Conservation (phyloP, 2,888 invertebrate species). For the Julus scandinavius region DNA sequence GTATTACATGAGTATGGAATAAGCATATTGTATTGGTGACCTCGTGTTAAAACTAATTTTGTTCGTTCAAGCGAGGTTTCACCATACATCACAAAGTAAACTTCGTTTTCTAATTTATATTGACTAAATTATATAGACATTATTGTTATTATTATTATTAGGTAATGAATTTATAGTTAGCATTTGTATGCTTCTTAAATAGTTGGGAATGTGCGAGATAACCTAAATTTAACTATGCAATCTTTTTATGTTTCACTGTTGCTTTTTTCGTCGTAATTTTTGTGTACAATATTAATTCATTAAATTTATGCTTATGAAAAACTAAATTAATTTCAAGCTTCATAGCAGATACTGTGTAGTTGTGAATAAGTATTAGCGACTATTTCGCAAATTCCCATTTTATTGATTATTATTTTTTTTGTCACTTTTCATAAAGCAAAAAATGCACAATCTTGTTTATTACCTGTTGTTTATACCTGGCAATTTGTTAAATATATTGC, state of each 20-base stretch:
- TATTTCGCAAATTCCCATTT: constrained; percentile 12
- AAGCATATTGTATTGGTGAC: constrained; percentile 37
- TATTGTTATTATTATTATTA: not conserved
- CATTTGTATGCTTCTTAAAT: constrained; percentile 1
- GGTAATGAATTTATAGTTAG: constrained; percentile 50
- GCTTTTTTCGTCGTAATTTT: too few relatives aligned
- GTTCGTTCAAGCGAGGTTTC: constrained; percentile 51
- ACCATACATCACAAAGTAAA: constrained; percentile 36
- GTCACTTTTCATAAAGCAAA: not conserved
- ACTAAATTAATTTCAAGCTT: too few relatives aligned
- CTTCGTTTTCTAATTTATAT: not conserved
- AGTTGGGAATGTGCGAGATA: not conserved
- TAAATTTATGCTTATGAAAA: not conserved
- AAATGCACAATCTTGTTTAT: not conserved
- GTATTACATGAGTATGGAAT: not conserved
- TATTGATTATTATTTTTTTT: not conserved
- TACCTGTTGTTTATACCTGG: not conserved
- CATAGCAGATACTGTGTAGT: too few relatives aligned
- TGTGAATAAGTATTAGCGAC: not conserved
- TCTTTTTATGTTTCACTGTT: too few relatives aligned
- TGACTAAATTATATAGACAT: not conserved
- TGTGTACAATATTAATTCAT: too few relatives aligned
- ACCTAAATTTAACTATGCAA: not conserved
- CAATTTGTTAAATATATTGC: too few relatives aligned
- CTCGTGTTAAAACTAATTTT: constrained; percentile 42